Evolutionary conservation across 2,888 invertebrate species (phyloP), one percentile per base, ranked within the genome.

Genomic region (Drepana falcataria): DNA sequence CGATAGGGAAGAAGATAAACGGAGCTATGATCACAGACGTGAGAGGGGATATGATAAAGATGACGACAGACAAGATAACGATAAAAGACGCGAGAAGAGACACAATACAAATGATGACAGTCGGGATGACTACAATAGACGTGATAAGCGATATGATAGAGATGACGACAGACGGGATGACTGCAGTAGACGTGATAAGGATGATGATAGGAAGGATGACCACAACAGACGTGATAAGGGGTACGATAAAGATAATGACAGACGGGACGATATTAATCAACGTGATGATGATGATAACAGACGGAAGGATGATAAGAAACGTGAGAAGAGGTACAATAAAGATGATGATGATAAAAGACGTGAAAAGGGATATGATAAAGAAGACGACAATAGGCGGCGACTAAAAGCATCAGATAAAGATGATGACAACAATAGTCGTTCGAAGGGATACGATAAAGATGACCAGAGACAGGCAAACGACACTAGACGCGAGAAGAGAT

Each of bases 21-120:
- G 21, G 21, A 21, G 21, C 21, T 21, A 21, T 21, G 21, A 21
- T 21, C 21, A 52, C 55, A 61, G 52, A 63, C 49, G 49, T 21
- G 56, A 52, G 55, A 59, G 54, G 64, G 55, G 59, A 49, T 51
- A 64, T 57, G 61, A 59, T 35, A 53, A 51, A 34, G 63, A 63
- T 37, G 59, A 61, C 35, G 61, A 69, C 35, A 61, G 49, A 41
- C 48, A 51, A 4, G 55, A 54, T 5, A 59, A 54, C 52, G 53
- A 59, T 53, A 49, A 33, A 21, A 21, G 21, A 21, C 21, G 21
- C 21, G 21, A 21, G 21, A 21, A 21, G 21, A 21, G 21, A 21
- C 21, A 21, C 21, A 21, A 21, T 21, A 21, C 21, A 21, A 21
- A 21, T 21, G 21, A 21, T 21, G 21, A 21, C 21, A 21, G 21